phyloP scores from a whole-genome alignment of 2,797 vertebrate species.

The Lacerta bilineata region DNA sequence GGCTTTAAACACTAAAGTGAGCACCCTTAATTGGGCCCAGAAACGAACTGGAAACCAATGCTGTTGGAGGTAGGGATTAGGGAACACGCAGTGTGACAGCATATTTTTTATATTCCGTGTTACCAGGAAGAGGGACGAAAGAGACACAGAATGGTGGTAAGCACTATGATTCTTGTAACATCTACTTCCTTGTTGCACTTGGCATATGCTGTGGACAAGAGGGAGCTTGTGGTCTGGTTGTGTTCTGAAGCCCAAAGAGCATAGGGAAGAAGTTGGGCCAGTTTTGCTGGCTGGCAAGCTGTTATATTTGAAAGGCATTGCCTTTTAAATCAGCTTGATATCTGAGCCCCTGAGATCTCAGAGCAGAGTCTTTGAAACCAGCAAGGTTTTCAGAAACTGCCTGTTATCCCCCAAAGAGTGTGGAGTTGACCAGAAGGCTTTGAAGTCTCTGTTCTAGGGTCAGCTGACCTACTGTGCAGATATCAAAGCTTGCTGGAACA shows the following conservation, averaged over 20 bases:
- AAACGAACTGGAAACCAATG: too few species aligned
- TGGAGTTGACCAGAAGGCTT: conserved; percentile 25
- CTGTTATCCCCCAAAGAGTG: conserved; percentile 23
- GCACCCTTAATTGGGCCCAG: too few species aligned
- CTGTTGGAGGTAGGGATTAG: too few species aligned
- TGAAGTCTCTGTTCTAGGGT: conserved; percentile 36
- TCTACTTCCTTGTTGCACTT: background rate
- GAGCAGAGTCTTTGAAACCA: conserved; percentile 52
- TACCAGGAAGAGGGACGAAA: background rate
- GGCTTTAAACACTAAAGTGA: too few species aligned
- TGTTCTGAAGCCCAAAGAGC: conserved; percentile 35
- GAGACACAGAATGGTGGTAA: too few species aligned
- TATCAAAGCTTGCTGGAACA: conserved; percentile 33
- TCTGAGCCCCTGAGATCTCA: conserved; percentile 48
- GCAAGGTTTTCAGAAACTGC: conserved; percentile 54
- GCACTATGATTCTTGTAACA: background rate
- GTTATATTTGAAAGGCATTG: conserved; percentile 30
- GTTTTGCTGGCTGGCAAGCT: conserved; percentile 28
- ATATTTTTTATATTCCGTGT: background rate
- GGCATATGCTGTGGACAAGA: background rate
- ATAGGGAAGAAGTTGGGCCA: background rate
- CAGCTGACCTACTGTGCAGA: conserved; percentile 26
- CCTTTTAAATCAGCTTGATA: conserved; percentile 48
- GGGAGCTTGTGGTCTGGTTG: conserved; percentile 7
- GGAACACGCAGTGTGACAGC: background rate